Conservation (phyloP, 1,140 invertebrate genomes). For the Eufriesea mexicana region DNA sequence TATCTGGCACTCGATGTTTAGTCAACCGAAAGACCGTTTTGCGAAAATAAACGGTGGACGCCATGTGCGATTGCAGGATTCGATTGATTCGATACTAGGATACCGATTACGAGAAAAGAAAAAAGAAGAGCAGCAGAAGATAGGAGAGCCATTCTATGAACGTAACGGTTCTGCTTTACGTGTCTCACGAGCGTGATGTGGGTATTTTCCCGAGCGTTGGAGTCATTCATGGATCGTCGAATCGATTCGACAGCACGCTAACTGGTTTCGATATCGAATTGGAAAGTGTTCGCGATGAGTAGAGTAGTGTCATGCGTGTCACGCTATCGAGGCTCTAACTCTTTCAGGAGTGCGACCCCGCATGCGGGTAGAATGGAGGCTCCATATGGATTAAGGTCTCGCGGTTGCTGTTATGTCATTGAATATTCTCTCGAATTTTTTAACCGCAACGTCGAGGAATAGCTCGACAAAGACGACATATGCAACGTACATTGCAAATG, state of each 20-base stretch:
- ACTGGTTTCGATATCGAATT: neutral
- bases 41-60: slow-evolving; percentile 48
- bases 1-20: slow-evolving; percentile 34
- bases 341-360: no score
- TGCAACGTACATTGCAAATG: no score
- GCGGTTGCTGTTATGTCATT: neutral
- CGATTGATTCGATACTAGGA: slow-evolving; percentile 5
- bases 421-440: no score
- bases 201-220: neutral
- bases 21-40: slow-evolving; percentile 1
- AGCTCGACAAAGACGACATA: no score
- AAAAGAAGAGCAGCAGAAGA: slow-evolving; percentile 18
- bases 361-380: neutral
- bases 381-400: neutral
- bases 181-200: slow-evolving; percentile 10
- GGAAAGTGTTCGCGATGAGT: neutral
- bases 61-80: slow-evolving; percentile 22
- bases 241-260: no score
- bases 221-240: slow-evolving; percentile 1
- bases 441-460: no score
- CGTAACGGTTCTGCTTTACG: slow-evolving; percentile 11
- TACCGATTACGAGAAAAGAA: slow-evolving; percentile 17
- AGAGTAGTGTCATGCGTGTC: neutral
- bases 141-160: neutral
- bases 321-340: neutral